phyloP scores from a whole-genome alignment of 1,140 invertebrate species.

The Atopsyche davidsoni region DNA sequence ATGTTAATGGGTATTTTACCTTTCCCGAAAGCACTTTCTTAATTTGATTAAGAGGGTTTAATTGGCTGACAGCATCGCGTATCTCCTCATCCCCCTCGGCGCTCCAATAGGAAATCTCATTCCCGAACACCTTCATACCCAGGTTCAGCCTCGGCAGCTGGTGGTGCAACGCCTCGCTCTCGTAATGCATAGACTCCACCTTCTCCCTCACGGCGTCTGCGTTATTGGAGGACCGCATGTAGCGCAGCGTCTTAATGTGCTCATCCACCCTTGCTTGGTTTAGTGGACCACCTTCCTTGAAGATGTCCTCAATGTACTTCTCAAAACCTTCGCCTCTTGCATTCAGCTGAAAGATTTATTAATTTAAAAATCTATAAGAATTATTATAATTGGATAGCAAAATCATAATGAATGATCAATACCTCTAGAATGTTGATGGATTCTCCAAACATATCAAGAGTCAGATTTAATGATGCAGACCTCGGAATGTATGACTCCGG shows the following conservation, averaged over 20 bases:
- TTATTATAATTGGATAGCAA: conserved; percentile 1
- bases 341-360: conserved; percentile 52
- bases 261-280: conserved; percentile 56
- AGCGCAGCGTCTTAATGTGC: conserved; percentile 50
- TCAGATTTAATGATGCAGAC: conserved; percentile 74
- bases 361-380: conserved; percentile 1
- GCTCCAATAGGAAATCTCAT: conserved; percentile 66
- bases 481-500: conserved; percentile 84
- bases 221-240: conserved; percentile 48
- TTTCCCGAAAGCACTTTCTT: conserved; percentile 67
- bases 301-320: conserved; percentile 71
- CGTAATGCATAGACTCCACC: conserved; percentile 54
- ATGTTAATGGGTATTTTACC: too few species aligned
- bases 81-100: conserved; percentile 64
- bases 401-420: conserved; percentile 3
- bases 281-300: conserved; percentile 67
- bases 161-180: conserved; percentile 50
- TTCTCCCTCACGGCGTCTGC: conserved; percentile 48
- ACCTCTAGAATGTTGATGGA: conserved; percentile 81
- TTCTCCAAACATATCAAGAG: conserved; percentile 84
- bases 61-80: conserved; percentile 47
- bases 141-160: conserved; percentile 42
- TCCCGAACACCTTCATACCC: conserved; percentile 59
- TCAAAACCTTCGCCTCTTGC: conserved; percentile 80
- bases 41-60: conserved; percentile 63